Base-by-base conservation (phyloP, 1,140 invertebrate genomes). In the Scaptomyza montana region DNA sequence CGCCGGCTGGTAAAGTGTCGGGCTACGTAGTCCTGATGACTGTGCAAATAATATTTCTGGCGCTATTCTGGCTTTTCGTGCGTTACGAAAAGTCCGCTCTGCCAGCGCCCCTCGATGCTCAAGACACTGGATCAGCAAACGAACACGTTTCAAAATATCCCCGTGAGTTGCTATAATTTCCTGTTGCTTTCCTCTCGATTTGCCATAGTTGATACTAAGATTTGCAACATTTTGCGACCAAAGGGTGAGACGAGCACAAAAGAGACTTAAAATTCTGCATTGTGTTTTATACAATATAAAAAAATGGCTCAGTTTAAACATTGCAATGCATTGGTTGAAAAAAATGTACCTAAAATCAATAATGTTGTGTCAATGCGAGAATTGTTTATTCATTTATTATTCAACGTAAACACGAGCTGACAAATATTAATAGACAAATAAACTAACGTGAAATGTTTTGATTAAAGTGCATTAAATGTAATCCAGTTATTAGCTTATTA, bases 31-130 rank as follows among this genome's bases (percentile, higher is more conserved):
- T 67, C 78, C 86, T 92, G 68, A 78, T 92, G 74, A 85, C 82
- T 89, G 85, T 92, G 81, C 92, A 92, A 92, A 90, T 92, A 76
- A 78, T 91, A 72, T 89, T 92, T 59, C 73, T 92, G 62, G 74
- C 86, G 30, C 74, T 92, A 57, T 92, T 84, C 78, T 92, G 90
- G 86, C 56, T 92, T 73, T 92, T 91, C 80, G 92, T 92, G 81
- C 90, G 89, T 78, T 92, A 92, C 72, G 79, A 89, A 61, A 81
- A 92, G 74, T 78, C 81, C 64, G 77, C 78, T n/a, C 33, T 80
- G 41, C 89, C 90, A 21, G 59, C 62, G 56, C 74, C 80, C 65
- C 65, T 79, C 70, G 66, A 9, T 43, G 65, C 61, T 62, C 76
- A 91, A 90, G 87, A 82, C 79, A 57, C 50, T 72, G 80, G 78